phyloP scores from a whole-genome alignment of 2,888 invertebrate species.

The Germaria angustata region DNA sequence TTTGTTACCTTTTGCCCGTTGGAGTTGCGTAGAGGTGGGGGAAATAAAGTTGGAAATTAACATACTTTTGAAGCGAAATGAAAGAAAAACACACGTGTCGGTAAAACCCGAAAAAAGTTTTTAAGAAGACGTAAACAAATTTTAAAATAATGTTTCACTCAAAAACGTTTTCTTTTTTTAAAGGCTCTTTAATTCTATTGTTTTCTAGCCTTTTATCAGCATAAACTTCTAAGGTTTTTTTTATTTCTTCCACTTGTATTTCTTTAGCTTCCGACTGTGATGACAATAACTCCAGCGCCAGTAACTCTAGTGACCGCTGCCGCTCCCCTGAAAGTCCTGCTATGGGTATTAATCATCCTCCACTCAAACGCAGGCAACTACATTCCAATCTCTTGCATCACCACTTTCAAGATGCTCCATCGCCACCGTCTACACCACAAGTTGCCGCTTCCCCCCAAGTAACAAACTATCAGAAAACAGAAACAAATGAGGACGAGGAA shows the following conservation, averaged over 20 bases:
- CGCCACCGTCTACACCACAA: constrained; percentile 34
- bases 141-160: neutral
- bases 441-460: constrained; percentile 40
- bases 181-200: neutral
- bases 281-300: constrained; percentile 78
- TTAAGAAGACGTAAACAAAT: neutral
- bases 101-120: constrained; percentile 26
- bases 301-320: constrained; percentile 79
- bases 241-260: neutral
- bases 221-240: neutral
- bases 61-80: constrained; percentile 46
- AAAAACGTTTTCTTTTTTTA: neutral
- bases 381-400: constrained; percentile 64
- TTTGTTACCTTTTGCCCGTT: constrained; percentile 17
- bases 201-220: neutral
- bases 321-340: constrained; percentile 77
- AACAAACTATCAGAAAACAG: constrained; percentile 27
- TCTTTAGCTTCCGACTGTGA: constrained; percentile 78
- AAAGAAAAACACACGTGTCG: constrained; percentile 58
- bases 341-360: constrained; percentile 69
- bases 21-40: neutral
- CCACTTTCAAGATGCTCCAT: constrained; percentile 49
- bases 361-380: constrained; percentile 69
- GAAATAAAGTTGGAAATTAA: constrained; percentile 16
- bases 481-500: constrained; percentile 66